Evolutionary conservation across 30 jellyfish, hydroid and myxozoan species (phyloP).

Genomic region (Aurelia sp.): DNA sequence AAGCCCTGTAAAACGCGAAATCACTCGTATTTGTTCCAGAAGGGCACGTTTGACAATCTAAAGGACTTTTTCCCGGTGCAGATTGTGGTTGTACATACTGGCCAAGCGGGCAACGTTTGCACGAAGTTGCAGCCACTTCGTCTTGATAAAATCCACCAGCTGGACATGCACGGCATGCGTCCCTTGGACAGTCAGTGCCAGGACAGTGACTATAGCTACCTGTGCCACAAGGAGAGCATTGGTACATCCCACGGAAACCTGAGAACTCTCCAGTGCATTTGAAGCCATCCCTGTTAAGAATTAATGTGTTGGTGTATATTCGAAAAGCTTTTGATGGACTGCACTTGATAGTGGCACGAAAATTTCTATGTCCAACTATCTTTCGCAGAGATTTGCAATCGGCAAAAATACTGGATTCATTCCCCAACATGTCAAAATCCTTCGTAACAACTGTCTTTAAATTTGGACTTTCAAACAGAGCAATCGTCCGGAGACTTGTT

Average conservation of each 20-base stretch:
- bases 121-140: conserved; percentile 25
- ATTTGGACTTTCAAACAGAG: conserved; percentile 14
- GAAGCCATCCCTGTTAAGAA: conserved; percentile 25
- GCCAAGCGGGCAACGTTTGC: conserved; percentile 62
- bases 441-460: not conserved
- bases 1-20: conserved; percentile 11
- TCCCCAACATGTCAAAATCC: not conserved
- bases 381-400: conserved; percentile 6
- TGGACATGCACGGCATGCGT: conserved; percentile 34
- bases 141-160: conserved; percentile 54
- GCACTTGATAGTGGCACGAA: conserved; percentile 25
- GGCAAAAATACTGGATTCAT: not conserved
- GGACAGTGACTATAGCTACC: conserved; percentile 13
- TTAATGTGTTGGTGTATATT: not conserved
- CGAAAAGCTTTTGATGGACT: not conserved
- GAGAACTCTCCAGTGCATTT: conserved; percentile 6
- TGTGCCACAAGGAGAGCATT: conserved; percentile 43
- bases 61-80: conserved; percentile 59
- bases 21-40: conserved; percentile 41
- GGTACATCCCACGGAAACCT: not conserved
- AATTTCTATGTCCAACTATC: not conserved
- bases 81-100: conserved; percentile 39
- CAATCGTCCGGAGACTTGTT: conserved; percentile 3
- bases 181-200: not conserved
- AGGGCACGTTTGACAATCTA: conserved; percentile 68